Evolutionary conservation across 2,888 invertebrate species (phyloP).

Genomic region (Tiphia femorata): DNA sequence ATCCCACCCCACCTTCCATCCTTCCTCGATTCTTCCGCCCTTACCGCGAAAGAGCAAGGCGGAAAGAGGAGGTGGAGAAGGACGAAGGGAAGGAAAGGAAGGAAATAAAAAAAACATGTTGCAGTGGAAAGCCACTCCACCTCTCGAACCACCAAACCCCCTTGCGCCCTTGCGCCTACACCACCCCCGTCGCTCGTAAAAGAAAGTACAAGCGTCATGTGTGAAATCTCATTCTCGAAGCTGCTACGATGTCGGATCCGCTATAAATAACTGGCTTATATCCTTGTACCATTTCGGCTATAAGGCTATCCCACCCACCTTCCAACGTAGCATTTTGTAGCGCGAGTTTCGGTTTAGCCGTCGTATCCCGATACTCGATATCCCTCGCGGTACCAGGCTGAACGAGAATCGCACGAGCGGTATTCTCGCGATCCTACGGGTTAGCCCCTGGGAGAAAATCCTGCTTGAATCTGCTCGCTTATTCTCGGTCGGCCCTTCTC

Average conservation of each 20-base stretch:
- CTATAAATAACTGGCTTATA: not conserved
- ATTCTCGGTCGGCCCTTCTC: too few relatives aligned
- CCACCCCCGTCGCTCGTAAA: constrained; percentile 10
- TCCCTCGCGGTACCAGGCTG: too few relatives aligned
- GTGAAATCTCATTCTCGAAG: constrained; percentile 24
- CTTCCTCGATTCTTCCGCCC: constrained; percentile 28
- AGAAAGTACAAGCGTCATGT: constrained; percentile 16
- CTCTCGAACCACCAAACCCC: constrained; percentile 17
- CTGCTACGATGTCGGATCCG: constrained; percentile 8
- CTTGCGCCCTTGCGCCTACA: not conserved
- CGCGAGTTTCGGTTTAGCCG: too few relatives aligned
- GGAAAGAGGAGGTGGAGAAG: constrained; percentile 25
- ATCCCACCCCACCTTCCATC: too few relatives aligned
- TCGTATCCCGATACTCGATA: too few relatives aligned
- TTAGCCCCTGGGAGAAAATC: too few relatives aligned
- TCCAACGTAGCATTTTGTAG: too few relatives aligned
- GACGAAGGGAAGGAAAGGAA: constrained; percentile 5
- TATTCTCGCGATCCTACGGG: constrained; percentile 5
- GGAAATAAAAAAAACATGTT: constrained; percentile 21
- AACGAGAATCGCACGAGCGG: constrained; percentile 9
- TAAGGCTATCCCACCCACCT: too few relatives aligned
- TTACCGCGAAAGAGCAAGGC: constrained; percentile 16
- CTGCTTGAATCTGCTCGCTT: too few relatives aligned
- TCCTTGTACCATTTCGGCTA: not conserved
- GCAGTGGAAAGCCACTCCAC: constrained; percentile 31